Evolutionary conservation across 1,140 invertebrate species (phyloP).

Genomic region (Cyclargus thomasi): DNA sequence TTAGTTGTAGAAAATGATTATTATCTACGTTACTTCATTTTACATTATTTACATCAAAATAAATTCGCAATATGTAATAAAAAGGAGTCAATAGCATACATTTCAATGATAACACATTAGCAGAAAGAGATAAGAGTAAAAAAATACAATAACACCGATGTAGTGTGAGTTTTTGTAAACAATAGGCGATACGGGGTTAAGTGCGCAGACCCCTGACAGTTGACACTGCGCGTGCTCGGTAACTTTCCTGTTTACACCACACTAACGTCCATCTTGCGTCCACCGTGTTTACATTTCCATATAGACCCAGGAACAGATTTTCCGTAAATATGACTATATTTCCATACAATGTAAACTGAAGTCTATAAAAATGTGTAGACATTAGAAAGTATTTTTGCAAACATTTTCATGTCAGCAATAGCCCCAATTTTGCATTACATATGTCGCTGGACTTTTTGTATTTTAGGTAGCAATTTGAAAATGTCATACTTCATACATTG

Average conservation of each 20-base stretch:
- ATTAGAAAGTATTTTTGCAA: too few species aligned
- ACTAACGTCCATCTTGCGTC: constrained; percentile 7
- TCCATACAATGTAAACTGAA: not conserved
- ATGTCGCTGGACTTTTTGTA: too few species aligned
- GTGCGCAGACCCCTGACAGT: constrained; percentile 50
- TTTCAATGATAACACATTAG: constrained; percentile 9
- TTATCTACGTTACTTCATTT: too few species aligned
- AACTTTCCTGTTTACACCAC: constrained; percentile 61
- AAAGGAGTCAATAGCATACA: not conserved
- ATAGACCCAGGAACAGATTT: not conserved
- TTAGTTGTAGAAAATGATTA: too few species aligned
- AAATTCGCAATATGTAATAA: not conserved
- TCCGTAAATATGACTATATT: not conserved
- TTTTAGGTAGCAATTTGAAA: too few species aligned
- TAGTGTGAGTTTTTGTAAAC: constrained; percentile 31
- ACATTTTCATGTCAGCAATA: too few species aligned
- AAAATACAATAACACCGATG: constrained; percentile 24
- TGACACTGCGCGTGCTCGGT: constrained; percentile 51
- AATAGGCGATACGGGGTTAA: constrained; percentile 52
- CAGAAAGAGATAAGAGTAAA: constrained; percentile 23
- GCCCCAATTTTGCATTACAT: too few species aligned
- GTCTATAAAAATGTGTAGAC: too few species aligned
- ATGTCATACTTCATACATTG: too few species aligned
- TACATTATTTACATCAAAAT: not conserved
- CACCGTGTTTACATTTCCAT: constrained; percentile 3